phyloP scores from a whole-genome alignment of 2,113 vertebrate genomes.

The Phylloscopus trochiloides region DNA sequence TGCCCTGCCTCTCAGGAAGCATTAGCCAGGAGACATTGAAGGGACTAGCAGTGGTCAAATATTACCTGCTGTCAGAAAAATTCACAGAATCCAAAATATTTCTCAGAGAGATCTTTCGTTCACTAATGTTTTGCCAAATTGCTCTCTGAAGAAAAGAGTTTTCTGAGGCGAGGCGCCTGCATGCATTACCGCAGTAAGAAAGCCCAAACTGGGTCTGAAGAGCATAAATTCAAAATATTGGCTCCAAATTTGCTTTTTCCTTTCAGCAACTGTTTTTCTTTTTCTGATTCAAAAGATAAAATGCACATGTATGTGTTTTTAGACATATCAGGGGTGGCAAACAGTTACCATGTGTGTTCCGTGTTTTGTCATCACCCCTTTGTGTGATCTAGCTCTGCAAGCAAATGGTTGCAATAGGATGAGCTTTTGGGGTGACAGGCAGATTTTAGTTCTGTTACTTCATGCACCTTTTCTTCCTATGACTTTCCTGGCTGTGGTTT shows the following conservation, averaged over 20 bases:
- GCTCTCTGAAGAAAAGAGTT: background rate
- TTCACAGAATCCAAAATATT: background rate
- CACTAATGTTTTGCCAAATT: background rate
- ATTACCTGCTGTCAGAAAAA: background rate
- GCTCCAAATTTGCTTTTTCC: background rate
- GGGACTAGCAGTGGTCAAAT: background rate
- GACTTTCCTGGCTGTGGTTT: background rate
- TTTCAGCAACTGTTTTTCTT: background rate
- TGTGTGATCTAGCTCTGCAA: background rate
- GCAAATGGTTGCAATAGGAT: background rate
- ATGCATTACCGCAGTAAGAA: background rate
- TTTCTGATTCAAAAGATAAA: background rate
- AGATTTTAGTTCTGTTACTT: background rate
- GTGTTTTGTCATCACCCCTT: background rate
- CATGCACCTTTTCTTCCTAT: background rate
- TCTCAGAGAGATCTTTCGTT: background rate
- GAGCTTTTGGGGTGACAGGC: background rate
- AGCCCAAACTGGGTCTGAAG: background rate
- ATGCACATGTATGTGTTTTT: background rate
- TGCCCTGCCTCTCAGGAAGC: background rate
- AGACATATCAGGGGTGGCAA: background rate
- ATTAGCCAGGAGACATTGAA: background rate
- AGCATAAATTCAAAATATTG: background rate
- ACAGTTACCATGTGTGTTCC: background rate
- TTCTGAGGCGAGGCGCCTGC: background rate